These are phyloP conservation scores for Argopecten irradians DNA, from an alignment of 1,140 invertebrate genomes.

Conservation along the genomic window DNA sequence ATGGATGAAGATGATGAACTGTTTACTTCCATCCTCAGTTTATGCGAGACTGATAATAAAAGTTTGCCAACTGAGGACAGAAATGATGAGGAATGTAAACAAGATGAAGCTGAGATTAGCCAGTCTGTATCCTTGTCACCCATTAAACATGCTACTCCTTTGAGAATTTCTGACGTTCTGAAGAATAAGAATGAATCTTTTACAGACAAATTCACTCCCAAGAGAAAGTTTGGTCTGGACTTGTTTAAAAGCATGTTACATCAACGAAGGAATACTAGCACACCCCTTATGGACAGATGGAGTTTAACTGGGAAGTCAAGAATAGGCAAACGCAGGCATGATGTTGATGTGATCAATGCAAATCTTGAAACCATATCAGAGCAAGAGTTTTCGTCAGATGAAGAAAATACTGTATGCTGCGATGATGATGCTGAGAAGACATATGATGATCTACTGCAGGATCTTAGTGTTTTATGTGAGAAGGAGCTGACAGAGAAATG, in stretches of 20 bases:
- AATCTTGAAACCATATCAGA: not conserved
- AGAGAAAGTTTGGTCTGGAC: not conserved
- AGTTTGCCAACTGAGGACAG: not conserved
- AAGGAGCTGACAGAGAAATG: conserved; percentile 6
- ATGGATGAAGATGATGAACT: conserved; percentile 32
- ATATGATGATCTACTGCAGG: conserved; percentile 37
- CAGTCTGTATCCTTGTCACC: conserved; percentile 22
- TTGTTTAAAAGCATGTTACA: not conserved
- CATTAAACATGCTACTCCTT: not conserved
- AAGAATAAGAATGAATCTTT: conserved; percentile 16
- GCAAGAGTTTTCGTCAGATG: not conserved
- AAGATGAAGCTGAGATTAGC: not conserved
- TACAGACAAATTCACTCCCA: not conserved
- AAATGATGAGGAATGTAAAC: not conserved
- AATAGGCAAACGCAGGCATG: conserved; percentile 19
- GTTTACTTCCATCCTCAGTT: conserved; percentile 38
- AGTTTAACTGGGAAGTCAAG: not conserved
- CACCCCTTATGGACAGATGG: not conserved
- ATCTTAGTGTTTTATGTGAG: conserved; percentile 35
- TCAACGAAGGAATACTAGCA: not conserved
- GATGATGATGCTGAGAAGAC: not conserved
- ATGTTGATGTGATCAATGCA: conserved; percentile 9
- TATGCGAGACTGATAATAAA: conserved; percentile 28
- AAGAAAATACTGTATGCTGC: not conserved
- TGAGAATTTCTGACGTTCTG: not conserved